Base-by-base conservation (phyloP, 2,888 invertebrate genomes). In the Pandemis cinnamomeana region DNA sequence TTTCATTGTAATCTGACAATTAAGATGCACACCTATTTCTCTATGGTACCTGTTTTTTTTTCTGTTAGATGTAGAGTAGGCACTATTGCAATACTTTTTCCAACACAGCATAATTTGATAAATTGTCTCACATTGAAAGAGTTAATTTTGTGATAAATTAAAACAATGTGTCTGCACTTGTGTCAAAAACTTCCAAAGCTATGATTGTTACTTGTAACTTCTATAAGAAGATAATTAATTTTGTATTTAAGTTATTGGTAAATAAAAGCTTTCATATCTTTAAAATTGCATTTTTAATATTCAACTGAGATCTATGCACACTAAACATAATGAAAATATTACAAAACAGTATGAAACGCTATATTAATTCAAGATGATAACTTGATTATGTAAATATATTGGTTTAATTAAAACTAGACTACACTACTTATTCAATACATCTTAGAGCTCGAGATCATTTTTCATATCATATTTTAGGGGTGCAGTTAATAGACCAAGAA, bases 121-220 rank as follows among this genome's bases (percentile, higher is more conserved):
- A 20, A 5, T 51, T 51, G 48, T 13, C 48, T n/a, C 51, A 6
- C 51, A 51, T 48, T 36, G 27, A 44, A 44, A 44, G 44, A 48
- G 4, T 51, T 5, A 53, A 53, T 53, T 13, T 15, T 53, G 15
- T 7, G 5, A 7, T 53, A 53, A 6, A 15, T 15, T 53, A 13
- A 48, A 13, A 13, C 3, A 48, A 5, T 53, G 15, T 20, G 53
- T 13, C 20, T 53, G 53, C 53, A 53, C 53, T 15, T 53, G 6
- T 15, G 5, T 53, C 7, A 27, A 20, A 55, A 20, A 58, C 11
- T 20, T 58, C 58, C 58, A 77, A 77, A 77, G 69, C 70, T 77
- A 76, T 48, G 42, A 64, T 67, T 62, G 62, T 36, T 46, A 62
- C 42, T 62, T 77, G 71, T 72, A 72, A 75, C 76, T 71, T 75